phyloP scores from a whole-genome alignment of 2,113 vertebrate species.

The Limanda limanda region DNA sequence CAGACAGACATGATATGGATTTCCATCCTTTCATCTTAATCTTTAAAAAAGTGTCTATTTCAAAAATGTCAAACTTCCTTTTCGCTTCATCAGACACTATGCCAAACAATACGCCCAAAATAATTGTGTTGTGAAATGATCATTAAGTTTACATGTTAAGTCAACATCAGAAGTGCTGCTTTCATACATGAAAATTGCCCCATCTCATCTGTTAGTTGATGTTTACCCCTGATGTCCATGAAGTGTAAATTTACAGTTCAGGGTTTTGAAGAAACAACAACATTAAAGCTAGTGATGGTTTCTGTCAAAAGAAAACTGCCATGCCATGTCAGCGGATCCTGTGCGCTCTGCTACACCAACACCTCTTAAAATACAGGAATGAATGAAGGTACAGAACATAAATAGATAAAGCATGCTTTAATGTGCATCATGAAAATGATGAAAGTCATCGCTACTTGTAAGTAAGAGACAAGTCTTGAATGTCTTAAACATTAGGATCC shows the following conservation, averaged over 20 bases:
- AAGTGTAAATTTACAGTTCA: neutral
- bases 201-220: neutral
- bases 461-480: conserved; percentile 26
- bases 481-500: neutral
- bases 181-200: no score
- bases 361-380: neutral
- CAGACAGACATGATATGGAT: no score
- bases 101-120: neutral
- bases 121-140: neutral
- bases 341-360: neutral
- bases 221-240: neutral
- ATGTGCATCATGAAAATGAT: conserved; percentile 6
- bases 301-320: neutral
- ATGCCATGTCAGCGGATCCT: neutral
- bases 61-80: neutral
- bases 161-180: no score
- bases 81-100: neutral
- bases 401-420: conserved; percentile 13
- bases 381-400: neutral
- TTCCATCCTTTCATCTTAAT: no score
- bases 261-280: neutral
- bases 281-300: neutral
- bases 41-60: no score
- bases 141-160: no score
- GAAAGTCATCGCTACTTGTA: conserved; percentile 1